Evolutionary conservation across 2,797 vertebrate species (phyloP).

Genomic region (Sphenopsis melanotis): DNA sequence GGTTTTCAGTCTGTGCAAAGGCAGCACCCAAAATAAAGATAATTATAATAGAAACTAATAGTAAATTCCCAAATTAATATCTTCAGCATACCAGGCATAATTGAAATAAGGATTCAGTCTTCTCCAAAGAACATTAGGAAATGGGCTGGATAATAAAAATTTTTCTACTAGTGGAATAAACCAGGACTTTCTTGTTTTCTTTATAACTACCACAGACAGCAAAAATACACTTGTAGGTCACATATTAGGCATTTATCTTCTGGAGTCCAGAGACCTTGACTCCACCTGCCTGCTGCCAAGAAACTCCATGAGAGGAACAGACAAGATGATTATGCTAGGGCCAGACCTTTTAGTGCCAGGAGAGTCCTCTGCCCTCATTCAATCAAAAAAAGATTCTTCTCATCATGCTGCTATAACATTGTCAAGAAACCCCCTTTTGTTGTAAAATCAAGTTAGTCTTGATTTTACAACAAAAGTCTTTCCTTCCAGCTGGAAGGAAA

Average conservation of each 20-base stretch:
- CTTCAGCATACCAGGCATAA: not conserved
- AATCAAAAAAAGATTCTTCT: not conserved
- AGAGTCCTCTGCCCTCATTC: not conserved
- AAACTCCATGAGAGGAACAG: not conserved
- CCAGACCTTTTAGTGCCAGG: not conserved
- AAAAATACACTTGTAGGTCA: not conserved
- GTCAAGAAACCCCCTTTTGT: not conserved
- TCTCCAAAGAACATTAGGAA: not conserved
- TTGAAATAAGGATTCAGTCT: not conserved
- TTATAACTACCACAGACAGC: not conserved
- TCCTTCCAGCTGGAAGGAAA: not conserved
- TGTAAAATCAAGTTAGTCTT: not conserved
- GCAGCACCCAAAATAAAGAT: not conserved
- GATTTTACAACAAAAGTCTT: too few species aligned
- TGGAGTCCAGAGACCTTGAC: not conserved
- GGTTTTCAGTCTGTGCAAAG: not conserved
- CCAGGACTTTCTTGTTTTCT: not conserved
- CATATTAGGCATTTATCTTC: not conserved
- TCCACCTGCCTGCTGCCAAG: not conserved
- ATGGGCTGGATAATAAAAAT: not conserved
- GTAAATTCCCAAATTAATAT: not conserved
- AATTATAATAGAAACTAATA: not conserved
- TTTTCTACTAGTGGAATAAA: not conserved
- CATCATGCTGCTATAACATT: not conserved
- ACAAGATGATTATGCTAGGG: not conserved